These are phyloP conservation scores for Piliocolobus tephrosceles DNA, from an alignment of 2,113 vertebrate species.

Conservation along the genomic window DNA sequence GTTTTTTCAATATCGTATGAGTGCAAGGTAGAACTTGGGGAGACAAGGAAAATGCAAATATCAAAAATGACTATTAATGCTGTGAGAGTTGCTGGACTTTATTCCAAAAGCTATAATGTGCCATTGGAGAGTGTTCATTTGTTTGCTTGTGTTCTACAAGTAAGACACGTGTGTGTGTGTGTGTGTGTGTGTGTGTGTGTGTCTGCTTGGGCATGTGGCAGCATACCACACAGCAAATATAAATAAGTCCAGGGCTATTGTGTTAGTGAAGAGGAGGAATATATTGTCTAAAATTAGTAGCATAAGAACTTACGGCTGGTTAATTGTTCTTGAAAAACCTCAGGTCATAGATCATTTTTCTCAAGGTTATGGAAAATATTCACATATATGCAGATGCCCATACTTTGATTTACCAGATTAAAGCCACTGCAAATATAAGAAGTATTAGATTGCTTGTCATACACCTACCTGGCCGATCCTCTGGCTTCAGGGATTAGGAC, in stretches of 20 bases:
- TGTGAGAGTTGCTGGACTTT: background rate
- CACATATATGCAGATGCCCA: background rate
- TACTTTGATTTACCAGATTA: background rate
- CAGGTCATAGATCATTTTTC: background rate
- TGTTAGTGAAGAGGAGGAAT: background rate
- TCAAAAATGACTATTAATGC: background rate
- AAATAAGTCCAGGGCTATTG: background rate
- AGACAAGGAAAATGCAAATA: background rate
- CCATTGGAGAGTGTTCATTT: background rate
- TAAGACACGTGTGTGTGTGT: background rate
- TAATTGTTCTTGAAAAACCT: background rate
- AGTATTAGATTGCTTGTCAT: background rate
- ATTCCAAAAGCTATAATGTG: background rate
- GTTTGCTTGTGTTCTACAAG: background rate
- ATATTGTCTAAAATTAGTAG: background rate
- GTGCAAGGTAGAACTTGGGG: background rate
- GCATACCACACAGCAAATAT: background rate
- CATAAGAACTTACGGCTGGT: background rate
- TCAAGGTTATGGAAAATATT: background rate
- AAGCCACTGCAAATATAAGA: background rate
- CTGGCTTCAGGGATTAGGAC: background rate
- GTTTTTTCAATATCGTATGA: background rate
- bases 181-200: too few species aligned
- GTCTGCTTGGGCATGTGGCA: background rate
- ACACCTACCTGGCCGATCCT: background rate